Evolutionary conservation across 2,888 invertebrate species (phyloP).

Genomic region (Argyresthia albistria): DNA sequence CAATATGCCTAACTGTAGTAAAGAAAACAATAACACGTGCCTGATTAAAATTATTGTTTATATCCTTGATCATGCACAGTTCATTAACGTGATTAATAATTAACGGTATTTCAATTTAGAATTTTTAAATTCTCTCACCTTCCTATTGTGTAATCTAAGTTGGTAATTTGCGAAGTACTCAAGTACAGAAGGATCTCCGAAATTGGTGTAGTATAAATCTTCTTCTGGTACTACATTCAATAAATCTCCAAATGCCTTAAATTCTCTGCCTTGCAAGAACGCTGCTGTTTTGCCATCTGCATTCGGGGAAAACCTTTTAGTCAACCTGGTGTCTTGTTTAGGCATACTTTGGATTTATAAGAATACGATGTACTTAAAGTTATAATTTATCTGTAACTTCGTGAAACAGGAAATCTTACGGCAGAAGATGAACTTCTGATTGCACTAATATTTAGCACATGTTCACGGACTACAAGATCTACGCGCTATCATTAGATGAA

Average conservation of each 20-base stretch:
- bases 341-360: too few species aligned
- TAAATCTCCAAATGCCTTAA: conserved; percentile 42
- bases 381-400: too few species aligned
- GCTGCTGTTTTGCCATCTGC: conserved; percentile 59
- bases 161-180: conserved; percentile 38
- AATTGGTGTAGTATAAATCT: conserved; percentile 56
- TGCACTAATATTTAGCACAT: too few species aligned
- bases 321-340: too few species aligned
- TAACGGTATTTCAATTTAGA: not conserved
- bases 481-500: too few species aligned
- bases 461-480: too few species aligned
- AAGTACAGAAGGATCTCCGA: conserved; percentile 49
- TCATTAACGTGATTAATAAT: not conserved
- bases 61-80: not conserved
- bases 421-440: too few species aligned
- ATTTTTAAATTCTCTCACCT: conserved; percentile 23
- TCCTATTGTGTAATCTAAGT: conserved; percentile 36
- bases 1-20: conserved; percentile 41
- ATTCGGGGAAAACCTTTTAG: conserved; percentile 9
- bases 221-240: conserved; percentile 54
- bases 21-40: conserved; percentile 8
- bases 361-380: too few species aligned
- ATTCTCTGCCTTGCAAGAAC: conserved; percentile 51
- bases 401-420: too few species aligned
- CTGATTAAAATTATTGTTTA: not conserved